Percentiles rank a stretch among this genome's conserved stretches.
phyloP scores from a whole-genome alignment of 2,113 vertebrate species.

The Xerus inauris region DNA sequence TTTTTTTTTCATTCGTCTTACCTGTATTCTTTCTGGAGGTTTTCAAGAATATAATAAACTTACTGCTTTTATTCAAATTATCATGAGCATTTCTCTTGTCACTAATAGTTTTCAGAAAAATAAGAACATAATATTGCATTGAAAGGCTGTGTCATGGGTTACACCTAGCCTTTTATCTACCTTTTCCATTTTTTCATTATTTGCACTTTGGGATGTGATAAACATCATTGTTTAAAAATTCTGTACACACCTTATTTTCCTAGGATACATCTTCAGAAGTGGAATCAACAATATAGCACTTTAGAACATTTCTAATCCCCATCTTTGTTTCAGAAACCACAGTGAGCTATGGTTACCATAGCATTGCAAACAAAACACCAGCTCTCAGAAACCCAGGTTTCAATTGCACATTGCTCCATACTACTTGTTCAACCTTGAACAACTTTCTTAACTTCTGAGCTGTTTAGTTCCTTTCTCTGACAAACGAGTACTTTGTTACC shows the following conservation, averaged over 20 bases:
- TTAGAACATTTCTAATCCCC: not conserved
- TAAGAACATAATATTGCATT: not conserved
- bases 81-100: not conserved
- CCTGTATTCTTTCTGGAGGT: not conserved
- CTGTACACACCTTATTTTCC: not conserved
- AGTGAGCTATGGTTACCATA: not conserved
- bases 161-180: not conserved
- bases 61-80: not conserved
- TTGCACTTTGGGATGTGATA: not conserved
- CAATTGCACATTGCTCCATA: accelerated
- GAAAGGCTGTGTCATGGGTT: not conserved
- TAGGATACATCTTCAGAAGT: not conserved
- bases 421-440: not conserved
- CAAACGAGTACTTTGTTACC: not conserved
- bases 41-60: not conserved
- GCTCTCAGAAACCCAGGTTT: not conserved
- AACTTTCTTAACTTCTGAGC: not conserved
- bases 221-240: not conserved
- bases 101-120: slow-evolving; percentile 31
- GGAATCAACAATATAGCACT: not conserved
- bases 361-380: not conserved
- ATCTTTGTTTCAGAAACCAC: not conserved
- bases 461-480: not conserved
- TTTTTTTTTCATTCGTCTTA: not conserved
- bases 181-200: not conserved